These are phyloP conservation scores for Papilio gigon DNA, from an alignment of 2,888 invertebrate species.

Conservation along the genomic window DNA sequence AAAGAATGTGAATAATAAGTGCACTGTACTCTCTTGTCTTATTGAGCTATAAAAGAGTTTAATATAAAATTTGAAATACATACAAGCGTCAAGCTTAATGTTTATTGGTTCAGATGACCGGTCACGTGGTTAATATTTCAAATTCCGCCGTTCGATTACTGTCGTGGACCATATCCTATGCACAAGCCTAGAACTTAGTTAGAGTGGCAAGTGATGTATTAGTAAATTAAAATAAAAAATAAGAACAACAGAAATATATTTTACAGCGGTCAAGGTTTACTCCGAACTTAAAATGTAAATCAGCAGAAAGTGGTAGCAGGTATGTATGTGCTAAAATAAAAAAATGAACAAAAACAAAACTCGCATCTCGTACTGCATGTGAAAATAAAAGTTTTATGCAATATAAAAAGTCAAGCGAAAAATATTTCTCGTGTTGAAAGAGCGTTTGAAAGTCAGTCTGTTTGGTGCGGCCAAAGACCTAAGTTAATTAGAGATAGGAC, in stretches of 20 bases:
- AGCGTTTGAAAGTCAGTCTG: conserved; percentile 75
- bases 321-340: conserved; percentile 8
- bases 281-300: conserved; percentile 17
- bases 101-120: no score
- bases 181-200: no score
- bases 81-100: no score
- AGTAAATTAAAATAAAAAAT: not conserved
- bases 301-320: conserved; percentile 24
- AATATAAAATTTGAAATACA: not conserved
- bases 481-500: conserved; percentile 71
- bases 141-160: no score
- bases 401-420: conserved; percentile 69
- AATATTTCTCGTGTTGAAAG: conserved; percentile 68
- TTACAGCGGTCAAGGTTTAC: conserved; percentile 7
- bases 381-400: conserved; percentile 40
- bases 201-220: no score
- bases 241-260: not conserved
- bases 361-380: conserved; percentile 28
- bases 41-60: not conserved
- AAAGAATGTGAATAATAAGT: not conserved
- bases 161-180: no score
- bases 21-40: not conserved
- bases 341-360: conserved; percentile 12
- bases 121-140: no score
- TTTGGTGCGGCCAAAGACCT: conserved; percentile 68